phyloP scores from a whole-genome alignment of 2,888 invertebrate species.

The Parochlus steinenii region DNA sequence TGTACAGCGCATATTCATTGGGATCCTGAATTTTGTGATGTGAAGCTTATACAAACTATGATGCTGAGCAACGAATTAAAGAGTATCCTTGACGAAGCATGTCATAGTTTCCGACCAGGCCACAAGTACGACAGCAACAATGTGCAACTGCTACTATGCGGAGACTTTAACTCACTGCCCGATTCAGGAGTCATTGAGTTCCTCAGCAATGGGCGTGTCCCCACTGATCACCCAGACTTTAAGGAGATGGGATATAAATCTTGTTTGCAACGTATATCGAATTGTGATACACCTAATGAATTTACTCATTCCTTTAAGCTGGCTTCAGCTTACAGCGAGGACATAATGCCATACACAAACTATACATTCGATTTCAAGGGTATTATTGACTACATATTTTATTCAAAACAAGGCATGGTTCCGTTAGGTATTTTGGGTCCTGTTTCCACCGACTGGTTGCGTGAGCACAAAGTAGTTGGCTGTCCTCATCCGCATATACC shows the following conservation, averaged over 20 bases:
- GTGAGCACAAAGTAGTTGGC: slow-evolving; percentile 92
- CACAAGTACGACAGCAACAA: slow-evolving; percentile 55
- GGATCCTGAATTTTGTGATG: slow-evolving; percentile 99
- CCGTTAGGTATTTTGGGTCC: slow-evolving; percentile 90
- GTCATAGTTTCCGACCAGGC: slow-evolving; percentile 57
- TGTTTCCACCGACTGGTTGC: slow-evolving; percentile 81
- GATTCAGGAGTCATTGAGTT: slow-evolving; percentile 97
- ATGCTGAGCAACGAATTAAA: slow-evolving; percentile 93
- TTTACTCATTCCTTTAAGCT: slow-evolving; percentile 94
- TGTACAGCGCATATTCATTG: slow-evolving; percentile 99
- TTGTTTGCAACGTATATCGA: slow-evolving; percentile 76
- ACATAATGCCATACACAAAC: slow-evolving; percentile 95
- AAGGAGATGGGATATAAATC: slow-evolving; percentile 88
- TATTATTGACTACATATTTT: slow-evolving; percentile 99
- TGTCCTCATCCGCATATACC: slow-evolving; percentile 97
- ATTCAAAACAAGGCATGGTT: slow-evolving; percentile 88
- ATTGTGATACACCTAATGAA: slow-evolving; percentile 69
- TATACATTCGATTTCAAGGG: slow-evolving; percentile 99
- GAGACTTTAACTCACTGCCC: slow-evolving; percentile 96
- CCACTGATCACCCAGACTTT: slow-evolving; percentile 88
- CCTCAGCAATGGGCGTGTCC: slow-evolving; percentile 76
- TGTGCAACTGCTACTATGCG: slow-evolving; percentile 87
- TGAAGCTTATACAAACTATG: slow-evolving; percentile 97
- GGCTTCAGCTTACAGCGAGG: slow-evolving; percentile 86
- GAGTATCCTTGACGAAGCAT: slow-evolving; percentile 71